Conservation (phyloP, 2,797 vertebrate species). For the Gephyroberyx darwinii region DNA sequence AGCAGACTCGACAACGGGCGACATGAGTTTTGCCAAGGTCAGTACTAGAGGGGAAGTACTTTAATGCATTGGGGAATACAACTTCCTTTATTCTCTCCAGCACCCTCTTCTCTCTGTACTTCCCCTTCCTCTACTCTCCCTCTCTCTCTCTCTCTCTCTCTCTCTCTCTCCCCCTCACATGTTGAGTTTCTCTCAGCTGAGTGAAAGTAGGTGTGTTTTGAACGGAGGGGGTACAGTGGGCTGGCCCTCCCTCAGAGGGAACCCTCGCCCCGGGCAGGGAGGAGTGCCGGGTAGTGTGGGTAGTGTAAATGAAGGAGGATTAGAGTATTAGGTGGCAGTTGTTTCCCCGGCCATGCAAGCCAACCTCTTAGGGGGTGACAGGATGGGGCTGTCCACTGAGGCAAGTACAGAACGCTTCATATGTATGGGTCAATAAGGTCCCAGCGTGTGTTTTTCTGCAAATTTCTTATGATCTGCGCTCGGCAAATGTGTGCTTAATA, state of each 20-base stretch:
- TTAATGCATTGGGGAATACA: conserved; percentile 10
- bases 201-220: conserved; percentile 12
- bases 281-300: not conserved
- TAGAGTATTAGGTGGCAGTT: not conserved
- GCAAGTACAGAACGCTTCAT: conserved; percentile 38
- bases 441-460: not conserved
- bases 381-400: conserved; percentile 10
- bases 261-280: not conserved
- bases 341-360: not conserved
- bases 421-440: not conserved
- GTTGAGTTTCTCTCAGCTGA: not conserved
- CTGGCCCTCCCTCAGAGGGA: conserved; percentile 6
- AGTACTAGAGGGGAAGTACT: conserved; percentile 70
- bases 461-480: no score
- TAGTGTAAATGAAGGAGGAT: not conserved
- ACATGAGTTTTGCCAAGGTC: conserved; percentile 81
- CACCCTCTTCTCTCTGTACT: conserved; percentile 18
- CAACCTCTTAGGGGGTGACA: not conserved
- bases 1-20: conserved; percentile 46
- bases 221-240: conserved; percentile 16
- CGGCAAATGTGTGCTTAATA: no score
- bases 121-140: conserved; percentile 54
- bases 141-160: not conserved
- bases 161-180: conserved; percentile 1
- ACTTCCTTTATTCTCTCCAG: conserved; percentile 63